Evolutionary conservation across 1,140 invertebrate species (phyloP).

Genomic region (Zaprionus nigranus): DNA sequence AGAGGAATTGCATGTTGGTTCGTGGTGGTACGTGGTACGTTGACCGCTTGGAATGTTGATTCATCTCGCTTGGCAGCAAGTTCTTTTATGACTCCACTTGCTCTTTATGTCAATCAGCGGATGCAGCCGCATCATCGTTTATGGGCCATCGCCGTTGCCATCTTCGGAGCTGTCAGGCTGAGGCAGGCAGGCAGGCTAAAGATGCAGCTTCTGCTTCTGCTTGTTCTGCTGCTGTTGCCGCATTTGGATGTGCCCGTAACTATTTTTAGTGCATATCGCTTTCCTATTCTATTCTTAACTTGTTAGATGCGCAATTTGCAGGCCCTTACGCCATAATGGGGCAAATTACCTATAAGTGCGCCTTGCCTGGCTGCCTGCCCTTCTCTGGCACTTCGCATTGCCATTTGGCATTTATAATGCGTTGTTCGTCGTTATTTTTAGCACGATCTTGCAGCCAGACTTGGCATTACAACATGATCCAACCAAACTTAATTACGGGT

Average conservation of each 20-base stretch:
- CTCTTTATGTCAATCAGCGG: slow-evolving; percentile 78
- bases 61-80: slow-evolving; percentile 68
- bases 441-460: slow-evolving; percentile 64
- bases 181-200: not conserved
- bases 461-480: slow-evolving; percentile 62
- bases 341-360: slow-evolving; percentile 79
- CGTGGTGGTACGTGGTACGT: slow-evolving; percentile 68
- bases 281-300: slow-evolving; percentile 78
- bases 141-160: slow-evolving; percentile 67
- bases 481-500: slow-evolving; percentile 47
- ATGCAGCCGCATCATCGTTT: slow-evolving; percentile 57
- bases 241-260: slow-evolving; percentile 50
- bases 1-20: slow-evolving; percentile 28
- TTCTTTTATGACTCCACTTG: slow-evolving; percentile 74
- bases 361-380: slow-evolving; percentile 41
- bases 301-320: slow-evolving; percentile 71
- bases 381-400: slow-evolving; percentile 22
- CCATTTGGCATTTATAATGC: slow-evolving; percentile 58
- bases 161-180: not conserved
- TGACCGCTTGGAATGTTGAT: slow-evolving; percentile 81
- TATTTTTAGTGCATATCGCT: slow-evolving; percentile 74
- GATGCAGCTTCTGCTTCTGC: slow-evolving; percentile 3
- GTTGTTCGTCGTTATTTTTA: slow-evolving; percentile 74
- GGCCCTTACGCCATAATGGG: slow-evolving; percentile 67
- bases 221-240: slow-evolving; percentile 13